Evolutionary conservation across 2,888 invertebrate genomes (phyloP).

Genomic region (Eupithecia tripunctaria): DNA sequence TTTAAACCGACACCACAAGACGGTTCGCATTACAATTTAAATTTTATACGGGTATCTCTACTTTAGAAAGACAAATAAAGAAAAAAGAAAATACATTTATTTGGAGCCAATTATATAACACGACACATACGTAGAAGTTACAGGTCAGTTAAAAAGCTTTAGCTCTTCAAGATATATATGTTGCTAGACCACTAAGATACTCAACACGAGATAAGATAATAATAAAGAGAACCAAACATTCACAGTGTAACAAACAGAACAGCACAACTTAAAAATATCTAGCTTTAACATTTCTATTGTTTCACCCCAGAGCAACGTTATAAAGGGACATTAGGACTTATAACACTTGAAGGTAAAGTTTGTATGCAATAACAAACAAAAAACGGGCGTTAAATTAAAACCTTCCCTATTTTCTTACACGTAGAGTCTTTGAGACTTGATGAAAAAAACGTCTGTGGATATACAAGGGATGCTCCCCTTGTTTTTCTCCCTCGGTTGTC

Average conservation of each 20-base stretch:
- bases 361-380: conserved; percentile 66
- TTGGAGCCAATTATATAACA: too few species aligned
- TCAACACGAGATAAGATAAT: conserved; percentile 28
- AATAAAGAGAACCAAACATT: conserved; percentile 31
- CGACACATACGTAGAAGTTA: too few species aligned
- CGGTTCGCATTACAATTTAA: too few species aligned
- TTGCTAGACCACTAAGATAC: too few species aligned
- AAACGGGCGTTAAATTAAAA: conserved; percentile 30
- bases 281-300: conserved; percentile 81
- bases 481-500: conserved; percentile 63
- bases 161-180: neutral
- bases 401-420: conserved; percentile 27
- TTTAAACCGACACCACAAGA: too few species aligned
- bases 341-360: conserved; percentile 78
- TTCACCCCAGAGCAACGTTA: conserved; percentile 67
- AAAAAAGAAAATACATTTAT: too few species aligned
- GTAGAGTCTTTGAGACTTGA: conserved; percentile 45
- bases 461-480: conserved; percentile 70
- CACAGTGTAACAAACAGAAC: conserved; percentile 47
- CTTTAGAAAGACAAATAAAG: too few species aligned
- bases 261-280: conserved; percentile 71
- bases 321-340: conserved; percentile 80
- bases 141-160: too few species aligned
- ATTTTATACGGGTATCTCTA: too few species aligned
- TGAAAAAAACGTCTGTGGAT: conserved; percentile 72